These are phyloP conservation scores for Hyposoter dolosus DNA, from an alignment of 2,888 invertebrate species.

Conservation along the genomic window DNA sequence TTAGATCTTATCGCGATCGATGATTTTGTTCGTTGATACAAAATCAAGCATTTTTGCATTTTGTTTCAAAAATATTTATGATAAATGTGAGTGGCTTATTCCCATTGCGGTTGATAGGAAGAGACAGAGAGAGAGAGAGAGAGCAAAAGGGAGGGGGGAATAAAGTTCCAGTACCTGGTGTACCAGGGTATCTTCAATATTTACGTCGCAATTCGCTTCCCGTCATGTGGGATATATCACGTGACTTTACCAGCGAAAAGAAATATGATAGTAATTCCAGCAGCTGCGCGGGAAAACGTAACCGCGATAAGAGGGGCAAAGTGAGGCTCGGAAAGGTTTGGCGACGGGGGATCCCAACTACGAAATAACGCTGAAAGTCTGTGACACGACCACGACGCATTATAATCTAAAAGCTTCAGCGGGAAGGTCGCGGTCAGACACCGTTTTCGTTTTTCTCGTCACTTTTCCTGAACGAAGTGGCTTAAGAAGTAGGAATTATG, in stretches of 20 bases:
- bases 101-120: neutral
- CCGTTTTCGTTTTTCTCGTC: neutral
- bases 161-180: neutral
- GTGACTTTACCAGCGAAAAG: conserved; percentile 58
- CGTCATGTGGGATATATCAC: conserved; percentile 70
- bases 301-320: conserved; percentile 31
- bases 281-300: conserved; percentile 23
- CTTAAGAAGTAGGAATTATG: neutral
- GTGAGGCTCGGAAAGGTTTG: neutral
- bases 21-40: neutral
- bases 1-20: neutral
- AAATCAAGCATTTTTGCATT: neutral
- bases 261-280: conserved; percentile 70
- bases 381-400: neutral
- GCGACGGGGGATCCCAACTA: conserved; percentile 1
- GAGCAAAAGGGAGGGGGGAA: neutral
- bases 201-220: conserved; percentile 76
- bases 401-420: neutral
- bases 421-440: conserved; percentile 7
- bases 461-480: neutral
- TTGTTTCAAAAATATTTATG: neutral
- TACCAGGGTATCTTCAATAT: conserved; percentile 76
- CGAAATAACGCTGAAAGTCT: neutral
- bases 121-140: neutral
- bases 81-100: neutral